phyloP scores from a whole-genome alignment of 2,888 invertebrate genomes.

The Elegia similella region DNA sequence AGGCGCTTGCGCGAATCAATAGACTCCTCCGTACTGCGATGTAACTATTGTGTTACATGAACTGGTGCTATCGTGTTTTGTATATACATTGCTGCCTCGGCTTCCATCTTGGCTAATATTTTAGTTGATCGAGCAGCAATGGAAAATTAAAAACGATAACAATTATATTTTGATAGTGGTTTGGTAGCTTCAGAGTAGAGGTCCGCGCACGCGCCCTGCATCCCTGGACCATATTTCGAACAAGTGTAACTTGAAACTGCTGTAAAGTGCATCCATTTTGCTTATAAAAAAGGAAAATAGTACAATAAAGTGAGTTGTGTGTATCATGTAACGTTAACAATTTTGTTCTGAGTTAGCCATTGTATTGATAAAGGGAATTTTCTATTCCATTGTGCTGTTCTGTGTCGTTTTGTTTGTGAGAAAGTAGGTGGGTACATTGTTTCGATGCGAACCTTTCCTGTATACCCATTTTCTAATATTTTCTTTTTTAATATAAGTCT shows the following conservation, averaged over 20 bases:
- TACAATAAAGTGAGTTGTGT: conserved; percentile 55
- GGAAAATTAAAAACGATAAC: conserved; percentile 22
- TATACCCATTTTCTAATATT: background rate
- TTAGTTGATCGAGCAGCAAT: conserved; percentile 34
- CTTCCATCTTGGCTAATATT: background rate
- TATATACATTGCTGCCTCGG: background rate
- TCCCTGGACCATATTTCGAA: conserved; percentile 62
- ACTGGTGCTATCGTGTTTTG: background rate
- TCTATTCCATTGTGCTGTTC: background rate
- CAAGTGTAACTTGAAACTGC: conserved; percentile 64
- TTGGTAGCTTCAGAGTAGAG: conserved; percentile 40
- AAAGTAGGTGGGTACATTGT: conserved; percentile 9
- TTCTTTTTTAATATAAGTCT: background rate
- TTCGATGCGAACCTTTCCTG: background rate
- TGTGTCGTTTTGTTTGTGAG: conserved; percentile 14
- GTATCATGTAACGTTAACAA: conserved; percentile 19
- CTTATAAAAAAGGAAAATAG: conserved; percentile 45
- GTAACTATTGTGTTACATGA: background rate
- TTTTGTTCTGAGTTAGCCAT: background rate
- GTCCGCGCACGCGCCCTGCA: conserved; percentile 69
- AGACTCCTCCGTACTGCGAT: conserved; percentile 41
- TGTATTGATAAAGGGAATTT: background rate
- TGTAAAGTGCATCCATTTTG: conserved; percentile 67
- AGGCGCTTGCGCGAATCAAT: conserved; percentile 76
- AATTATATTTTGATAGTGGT: conserved; percentile 26